phyloP scores from a whole-genome alignment of 2,797 vertebrate genomes.

The Hippopotamyrus pictus region DNA sequence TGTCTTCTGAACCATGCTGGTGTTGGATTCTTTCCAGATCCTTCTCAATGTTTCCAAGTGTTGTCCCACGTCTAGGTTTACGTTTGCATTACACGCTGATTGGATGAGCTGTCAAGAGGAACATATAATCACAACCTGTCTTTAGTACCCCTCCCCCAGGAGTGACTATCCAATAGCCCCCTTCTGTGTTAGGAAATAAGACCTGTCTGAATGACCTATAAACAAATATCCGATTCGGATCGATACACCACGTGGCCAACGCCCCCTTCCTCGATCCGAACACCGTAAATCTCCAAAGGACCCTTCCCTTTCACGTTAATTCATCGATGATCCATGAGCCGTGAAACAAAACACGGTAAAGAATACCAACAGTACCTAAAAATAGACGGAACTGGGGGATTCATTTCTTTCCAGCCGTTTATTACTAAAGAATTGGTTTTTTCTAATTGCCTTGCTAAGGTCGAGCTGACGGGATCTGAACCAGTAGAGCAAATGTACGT shows the following conservation, averaged over 20 bases:
- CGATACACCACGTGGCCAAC: slow-evolving; percentile 56
- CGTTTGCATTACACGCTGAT: background rate
- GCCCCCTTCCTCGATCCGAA: slow-evolving; percentile 48
- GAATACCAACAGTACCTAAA: slow-evolving; percentile 55
- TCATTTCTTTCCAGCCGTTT: slow-evolving; percentile 39
- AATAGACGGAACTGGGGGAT: slow-evolving; percentile 58
- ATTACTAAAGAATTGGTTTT: slow-evolving; percentile 66
- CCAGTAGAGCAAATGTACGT: slow-evolving; percentile 33
- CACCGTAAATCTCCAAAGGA: slow-evolving; percentile 55
- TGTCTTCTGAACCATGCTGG: background rate
- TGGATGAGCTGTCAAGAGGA: background rate
- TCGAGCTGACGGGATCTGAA: slow-evolving; percentile 29
- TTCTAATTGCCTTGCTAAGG: slow-evolving; percentile 50
- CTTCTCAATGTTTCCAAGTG: background rate
- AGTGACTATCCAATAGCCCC: slow-evolving; percentile 27
- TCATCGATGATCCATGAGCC: slow-evolving; percentile 62
- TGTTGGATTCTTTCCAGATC: background rate
- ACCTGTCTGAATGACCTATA: slow-evolving; percentile 53
- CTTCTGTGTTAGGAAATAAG: slow-evolving; percentile 31
- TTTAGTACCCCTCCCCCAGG: slow-evolving; percentile 19
- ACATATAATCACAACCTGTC: background rate
- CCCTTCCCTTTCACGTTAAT: slow-evolving; percentile 61
- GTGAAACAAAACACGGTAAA: slow-evolving; percentile 52
- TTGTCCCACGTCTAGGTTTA: background rate
- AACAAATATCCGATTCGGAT: slow-evolving; percentile 61